Conservation (phyloP, 2,113 vertebrate genomes). For the Phocoena sinus region DNA sequence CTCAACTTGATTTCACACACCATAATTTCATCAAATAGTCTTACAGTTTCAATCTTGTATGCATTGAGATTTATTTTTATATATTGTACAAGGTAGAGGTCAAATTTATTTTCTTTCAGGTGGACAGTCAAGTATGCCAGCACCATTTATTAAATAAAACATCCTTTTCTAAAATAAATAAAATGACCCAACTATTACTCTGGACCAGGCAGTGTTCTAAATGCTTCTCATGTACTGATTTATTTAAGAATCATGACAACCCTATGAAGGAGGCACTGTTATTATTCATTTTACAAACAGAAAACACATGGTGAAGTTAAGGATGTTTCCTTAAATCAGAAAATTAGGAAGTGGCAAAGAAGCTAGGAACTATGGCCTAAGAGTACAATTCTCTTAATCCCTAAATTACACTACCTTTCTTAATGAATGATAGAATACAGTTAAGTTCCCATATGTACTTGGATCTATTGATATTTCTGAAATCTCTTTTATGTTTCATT, state of each 20-base stretch:
- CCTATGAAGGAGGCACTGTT: neutral
- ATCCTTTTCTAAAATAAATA: neutral
- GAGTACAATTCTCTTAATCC: neutral
- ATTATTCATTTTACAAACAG: neutral
- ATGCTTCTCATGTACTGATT: neutral
- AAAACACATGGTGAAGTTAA: neutral
- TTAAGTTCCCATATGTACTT: neutral
- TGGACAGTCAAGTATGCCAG: neutral
- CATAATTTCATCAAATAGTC: neutral
- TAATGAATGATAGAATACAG: neutral
- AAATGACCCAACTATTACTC: neutral
- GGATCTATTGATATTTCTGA: neutral
- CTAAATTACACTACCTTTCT: neutral
- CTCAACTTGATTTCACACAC: neutral
- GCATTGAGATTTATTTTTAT: neutral
- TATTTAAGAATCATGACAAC: neutral
- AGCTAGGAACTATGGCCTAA: neutral
- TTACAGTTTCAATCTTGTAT: slow-evolving; percentile 16
- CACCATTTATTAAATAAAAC: neutral
- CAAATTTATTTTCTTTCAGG: neutral
- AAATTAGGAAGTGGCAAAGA: neutral
- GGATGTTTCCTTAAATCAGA: neutral
- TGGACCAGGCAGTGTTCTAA: neutral
- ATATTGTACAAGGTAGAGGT: neutral
- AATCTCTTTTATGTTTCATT: neutral